phyloP scores from a whole-genome alignment of 2,888 invertebrate genomes.

The Crocallis elinguaria region DNA sequence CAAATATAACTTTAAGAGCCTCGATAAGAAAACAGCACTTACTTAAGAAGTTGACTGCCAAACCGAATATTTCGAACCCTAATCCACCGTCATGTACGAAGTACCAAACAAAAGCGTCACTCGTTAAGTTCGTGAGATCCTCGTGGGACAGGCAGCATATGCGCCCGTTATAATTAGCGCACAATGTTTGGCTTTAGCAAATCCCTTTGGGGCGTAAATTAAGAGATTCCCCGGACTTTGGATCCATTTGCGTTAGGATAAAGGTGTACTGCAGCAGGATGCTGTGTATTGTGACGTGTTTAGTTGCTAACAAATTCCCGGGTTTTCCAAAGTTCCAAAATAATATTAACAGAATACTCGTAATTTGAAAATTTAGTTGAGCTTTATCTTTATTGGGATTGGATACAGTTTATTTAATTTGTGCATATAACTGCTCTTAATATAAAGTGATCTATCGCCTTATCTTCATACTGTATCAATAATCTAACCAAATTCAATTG shows the following conservation, averaged over 20 bases:
- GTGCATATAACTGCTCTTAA: too few species aligned
- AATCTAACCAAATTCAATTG: too few species aligned
- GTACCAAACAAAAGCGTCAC: conserved; percentile 46
- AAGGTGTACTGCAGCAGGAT: not conserved
- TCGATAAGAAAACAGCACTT: not conserved
- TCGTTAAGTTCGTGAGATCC: conserved; percentile 74
- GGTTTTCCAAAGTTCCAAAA: too few species aligned
- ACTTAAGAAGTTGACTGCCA: conserved; percentile 5
- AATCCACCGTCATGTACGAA: conserved; percentile 31
- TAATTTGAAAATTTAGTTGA: too few species aligned
- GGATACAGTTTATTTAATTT: too few species aligned
- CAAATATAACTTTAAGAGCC: not conserved
- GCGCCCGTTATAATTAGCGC: conserved; percentile 84
- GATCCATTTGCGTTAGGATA: conserved; percentile 65
- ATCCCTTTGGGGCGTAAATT: conserved; percentile 84
- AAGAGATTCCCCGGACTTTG: conserved; percentile 81
- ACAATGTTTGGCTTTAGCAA: conserved; percentile 84
- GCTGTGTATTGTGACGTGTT: not conserved
- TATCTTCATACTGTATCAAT: too few species aligned
- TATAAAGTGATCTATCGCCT: too few species aligned
- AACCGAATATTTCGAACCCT: not conserved
- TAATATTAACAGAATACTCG: too few species aligned
- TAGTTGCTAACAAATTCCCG: too few species aligned
- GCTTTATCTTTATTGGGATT: too few species aligned
- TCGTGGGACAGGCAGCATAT: conserved; percentile 78